phyloP scores from a whole-genome alignment of 2,113 vertebrate genomes.

The Hydrolagus affinis region DNA sequence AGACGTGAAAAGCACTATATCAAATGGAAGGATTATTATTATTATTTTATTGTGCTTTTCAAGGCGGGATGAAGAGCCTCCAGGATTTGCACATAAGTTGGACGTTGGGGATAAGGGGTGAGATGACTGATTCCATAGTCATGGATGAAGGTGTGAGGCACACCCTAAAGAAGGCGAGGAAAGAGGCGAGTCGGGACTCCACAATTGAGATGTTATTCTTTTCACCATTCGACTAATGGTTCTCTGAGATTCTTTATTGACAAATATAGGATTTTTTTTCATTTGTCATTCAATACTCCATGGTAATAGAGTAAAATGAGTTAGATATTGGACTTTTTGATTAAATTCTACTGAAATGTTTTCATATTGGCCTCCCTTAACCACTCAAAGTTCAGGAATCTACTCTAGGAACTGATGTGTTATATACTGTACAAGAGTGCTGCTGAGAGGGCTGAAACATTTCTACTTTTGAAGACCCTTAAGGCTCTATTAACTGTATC shows the following conservation, averaged over 20 bases:
- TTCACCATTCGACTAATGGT: constrained; percentile 32
- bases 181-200: too few species aligned
- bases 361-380: background rate
- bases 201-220: too few species aligned
- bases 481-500: background rate
- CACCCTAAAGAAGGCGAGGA: too few species aligned
- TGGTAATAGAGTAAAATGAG: background rate
- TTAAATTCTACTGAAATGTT: background rate
- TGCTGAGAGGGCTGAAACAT: background rate
- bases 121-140: too few species aligned
- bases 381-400: background rate
- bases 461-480: background rate
- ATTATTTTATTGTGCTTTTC: too few species aligned
- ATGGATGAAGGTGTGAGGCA: too few species aligned
- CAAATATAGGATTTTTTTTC: background rate
- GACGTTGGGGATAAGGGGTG: too few species aligned
- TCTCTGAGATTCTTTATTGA: constrained; percentile 28
- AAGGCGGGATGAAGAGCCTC: too few species aligned
- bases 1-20: too few species aligned
- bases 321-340: background rate
- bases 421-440: background rate
- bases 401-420: background rate
- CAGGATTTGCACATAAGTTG: too few species aligned
- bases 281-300: background rate
- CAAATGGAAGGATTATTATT: too few species aligned